Percentiles rank a stretch among this genome's conserved stretches.
These are phyloP conservation scores for Oryzias sinensis DNA, from an alignment of 2,797 vertebrate species.

Conservation along the genomic window DNA sequence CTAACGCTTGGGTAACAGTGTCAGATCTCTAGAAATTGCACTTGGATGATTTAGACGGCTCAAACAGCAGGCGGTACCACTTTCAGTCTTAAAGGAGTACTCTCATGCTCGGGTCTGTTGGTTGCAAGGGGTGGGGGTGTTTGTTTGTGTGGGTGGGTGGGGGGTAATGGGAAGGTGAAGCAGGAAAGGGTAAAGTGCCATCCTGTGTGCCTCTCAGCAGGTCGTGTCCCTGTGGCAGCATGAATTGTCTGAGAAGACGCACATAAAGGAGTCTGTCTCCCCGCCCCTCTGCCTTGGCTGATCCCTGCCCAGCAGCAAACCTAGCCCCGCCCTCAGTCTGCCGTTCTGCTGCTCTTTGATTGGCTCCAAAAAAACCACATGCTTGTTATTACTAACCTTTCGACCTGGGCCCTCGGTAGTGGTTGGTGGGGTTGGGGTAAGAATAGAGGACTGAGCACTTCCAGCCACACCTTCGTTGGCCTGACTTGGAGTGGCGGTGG, in stretches of 20 bases:
- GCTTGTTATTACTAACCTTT: conserved; percentile 89
- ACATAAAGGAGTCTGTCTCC: conserved; percentile 82
- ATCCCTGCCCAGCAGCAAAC: conserved; percentile 50
- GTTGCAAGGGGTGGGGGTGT: background rate
- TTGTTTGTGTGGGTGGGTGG: conserved; percentile 1
- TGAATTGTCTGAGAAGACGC: conserved; percentile 82
- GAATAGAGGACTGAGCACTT: conserved; percentile 88
- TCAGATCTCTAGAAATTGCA: conserved; percentile 37
- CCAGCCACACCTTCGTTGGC: conserved; percentile 75
- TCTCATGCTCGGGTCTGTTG: conserved; percentile 26
- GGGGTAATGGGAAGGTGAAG: conserved; percentile 3
- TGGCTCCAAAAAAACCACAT: conserved; percentile 95
- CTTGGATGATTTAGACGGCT: conserved; percentile 3
- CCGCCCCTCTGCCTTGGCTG: conserved; percentile 62
- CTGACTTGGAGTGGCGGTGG: conserved; percentile 45
- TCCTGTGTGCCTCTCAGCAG: conserved; percentile 9
- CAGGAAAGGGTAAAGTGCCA: conserved; percentile 21
- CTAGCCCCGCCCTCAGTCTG: conserved; percentile 76
- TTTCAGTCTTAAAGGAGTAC: background rate
- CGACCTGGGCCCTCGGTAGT: conserved; percentile 82
- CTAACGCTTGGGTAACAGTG: background rate
- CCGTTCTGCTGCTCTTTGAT: conserved; percentile 85
- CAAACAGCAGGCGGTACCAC: conserved; percentile 8
- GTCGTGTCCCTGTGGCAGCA: conserved; percentile 72
- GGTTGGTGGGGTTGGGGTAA: conserved; percentile 82